phyloP scores from a whole-genome alignment of 1,140 invertebrate species.

The Prorops nasuta region DNA sequence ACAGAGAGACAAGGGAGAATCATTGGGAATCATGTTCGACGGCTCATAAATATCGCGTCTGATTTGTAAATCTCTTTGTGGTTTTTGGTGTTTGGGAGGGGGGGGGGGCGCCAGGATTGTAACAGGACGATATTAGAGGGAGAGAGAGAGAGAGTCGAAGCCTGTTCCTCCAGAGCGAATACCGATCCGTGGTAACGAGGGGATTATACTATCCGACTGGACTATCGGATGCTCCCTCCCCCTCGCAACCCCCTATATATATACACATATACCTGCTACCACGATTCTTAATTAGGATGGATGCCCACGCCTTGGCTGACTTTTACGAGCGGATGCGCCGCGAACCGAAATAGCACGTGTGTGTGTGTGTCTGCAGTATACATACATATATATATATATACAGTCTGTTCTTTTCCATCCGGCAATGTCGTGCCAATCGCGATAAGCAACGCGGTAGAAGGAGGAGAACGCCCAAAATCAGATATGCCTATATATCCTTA shows the following conservation, averaged over 20 bases:
- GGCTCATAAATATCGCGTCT: neutral
- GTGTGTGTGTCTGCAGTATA: too few relatives aligned
- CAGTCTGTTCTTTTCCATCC: too few relatives aligned
- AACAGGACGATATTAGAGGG: conserved; percentile 20
- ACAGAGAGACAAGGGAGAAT: conserved; percentile 6
- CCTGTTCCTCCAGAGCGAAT: conserved; percentile 29
- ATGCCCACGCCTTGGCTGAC: conserved; percentile 53
- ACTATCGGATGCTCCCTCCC: conserved; percentile 51
- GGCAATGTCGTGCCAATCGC: too few relatives aligned
- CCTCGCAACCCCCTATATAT: too few relatives aligned
- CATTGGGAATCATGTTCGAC: conserved; percentile 8
- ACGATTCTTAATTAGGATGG: conserved; percentile 56
- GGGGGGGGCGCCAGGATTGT: conserved; percentile 28
- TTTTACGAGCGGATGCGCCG: conserved; percentile 52
- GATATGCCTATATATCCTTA: too few relatives aligned
- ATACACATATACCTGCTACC: conserved; percentile 49
- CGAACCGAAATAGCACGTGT: conserved; percentile 43
- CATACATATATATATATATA: too few relatives aligned
- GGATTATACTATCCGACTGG: conserved; percentile 42
- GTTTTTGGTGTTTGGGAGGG: neutral
- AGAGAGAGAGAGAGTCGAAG: conserved; percentile 17
- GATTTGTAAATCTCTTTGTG: conserved; percentile 1
- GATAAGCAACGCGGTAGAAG: conserved; percentile 28
- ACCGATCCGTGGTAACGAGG: conserved; percentile 52
- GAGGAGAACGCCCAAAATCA: conserved; percentile 32